Conservation (phyloP, 2,797 vertebrate genomes). For the Varecia variegata region DNA sequence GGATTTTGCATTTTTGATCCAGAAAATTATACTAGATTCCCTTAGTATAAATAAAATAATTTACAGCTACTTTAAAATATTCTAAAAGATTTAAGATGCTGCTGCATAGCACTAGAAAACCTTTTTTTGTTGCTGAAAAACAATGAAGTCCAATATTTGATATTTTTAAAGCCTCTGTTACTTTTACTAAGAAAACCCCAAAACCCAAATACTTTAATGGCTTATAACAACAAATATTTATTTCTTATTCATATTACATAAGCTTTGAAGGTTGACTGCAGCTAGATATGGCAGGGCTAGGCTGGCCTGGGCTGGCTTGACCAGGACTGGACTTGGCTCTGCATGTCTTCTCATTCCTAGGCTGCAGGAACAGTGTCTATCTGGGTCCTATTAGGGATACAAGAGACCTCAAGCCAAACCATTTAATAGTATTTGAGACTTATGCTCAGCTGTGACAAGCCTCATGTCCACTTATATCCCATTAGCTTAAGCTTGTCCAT, state of each 20-base stretch:
- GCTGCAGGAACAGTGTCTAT: background rate
- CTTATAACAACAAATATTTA: background rate
- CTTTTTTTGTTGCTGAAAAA: background rate
- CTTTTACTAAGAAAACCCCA: background rate
- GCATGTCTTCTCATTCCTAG: background rate
- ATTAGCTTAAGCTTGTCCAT: background rate
- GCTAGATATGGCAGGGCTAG: background rate
- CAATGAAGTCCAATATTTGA: background rate
- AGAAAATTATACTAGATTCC: background rate
- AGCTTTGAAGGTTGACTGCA: background rate
- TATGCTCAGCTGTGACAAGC: background rate
- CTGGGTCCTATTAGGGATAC: background rate
- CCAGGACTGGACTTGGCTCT: background rate
- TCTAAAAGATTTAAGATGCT: slow-evolving; percentile 32
- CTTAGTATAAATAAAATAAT: slow-evolving; percentile 34
- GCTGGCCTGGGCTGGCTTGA: background rate
- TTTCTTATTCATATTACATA: background rate
- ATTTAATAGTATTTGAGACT: background rate
- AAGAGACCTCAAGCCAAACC: background rate
- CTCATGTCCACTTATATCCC: background rate
- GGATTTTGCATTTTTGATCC: slow-evolving; percentile 40
- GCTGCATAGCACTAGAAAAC: background rate
- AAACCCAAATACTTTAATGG: background rate
- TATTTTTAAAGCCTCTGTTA: background rate
- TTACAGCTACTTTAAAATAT: slow-evolving; percentile 38